Evolutionary conservation across 2,797 vertebrate species (phyloP).

Genomic region (Synanceia verrucosa): DNA sequence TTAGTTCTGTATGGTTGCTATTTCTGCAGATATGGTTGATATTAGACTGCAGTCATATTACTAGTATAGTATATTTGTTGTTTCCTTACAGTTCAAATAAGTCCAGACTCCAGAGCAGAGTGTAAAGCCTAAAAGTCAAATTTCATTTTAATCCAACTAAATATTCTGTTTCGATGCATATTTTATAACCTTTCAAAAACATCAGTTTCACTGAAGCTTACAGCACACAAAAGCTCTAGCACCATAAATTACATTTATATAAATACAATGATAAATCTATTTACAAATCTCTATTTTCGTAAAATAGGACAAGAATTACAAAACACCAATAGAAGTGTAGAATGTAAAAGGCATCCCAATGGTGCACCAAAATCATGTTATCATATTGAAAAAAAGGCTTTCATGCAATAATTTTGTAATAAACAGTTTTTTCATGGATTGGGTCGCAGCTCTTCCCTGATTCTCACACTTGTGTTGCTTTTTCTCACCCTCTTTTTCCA

Average conservation of each 20-base stretch:
- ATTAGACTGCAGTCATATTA: no score
- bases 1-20: neutral
- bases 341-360: neutral
- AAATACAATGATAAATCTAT: rapidly evolving
- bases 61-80: no score
- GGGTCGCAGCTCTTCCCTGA: neutral
- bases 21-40: no score
- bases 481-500: conserved; percentile 5
- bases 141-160: neutral
- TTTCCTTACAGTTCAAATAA: neutral
- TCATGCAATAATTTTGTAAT: neutral
- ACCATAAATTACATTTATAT: neutral
- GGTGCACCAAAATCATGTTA: neutral
- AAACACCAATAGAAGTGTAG: neutral
- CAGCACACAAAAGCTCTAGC: neutral
- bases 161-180: neutral
- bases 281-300: no score
- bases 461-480: conserved; percentile 6
- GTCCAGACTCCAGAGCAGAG: neutral
- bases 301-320: neutral
- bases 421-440: neutral
- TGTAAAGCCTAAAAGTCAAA: neutral
- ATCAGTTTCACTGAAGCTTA: neutral
- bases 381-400: neutral
- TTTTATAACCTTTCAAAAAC: neutral